Conservation (phyloP, 1,140 invertebrate species). For the Bombus soroeensis region DNA sequence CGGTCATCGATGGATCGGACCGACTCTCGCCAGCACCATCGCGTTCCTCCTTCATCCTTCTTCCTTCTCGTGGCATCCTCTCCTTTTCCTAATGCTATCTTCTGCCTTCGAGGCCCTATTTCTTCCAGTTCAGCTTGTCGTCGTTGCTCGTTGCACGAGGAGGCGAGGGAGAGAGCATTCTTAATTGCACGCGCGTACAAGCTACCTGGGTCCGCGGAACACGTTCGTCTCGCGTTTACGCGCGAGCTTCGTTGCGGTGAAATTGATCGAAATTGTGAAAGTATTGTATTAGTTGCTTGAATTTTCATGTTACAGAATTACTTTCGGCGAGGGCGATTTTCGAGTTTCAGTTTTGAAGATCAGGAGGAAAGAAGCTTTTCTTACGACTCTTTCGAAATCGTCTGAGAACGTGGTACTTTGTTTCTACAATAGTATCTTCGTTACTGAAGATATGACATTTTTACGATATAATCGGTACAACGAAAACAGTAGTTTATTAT, state of each 20-base stretch:
- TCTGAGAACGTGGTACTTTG: no score
- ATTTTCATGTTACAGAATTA: not conserved
- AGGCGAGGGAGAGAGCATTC: conserved; percentile 26
- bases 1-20: conserved; percentile 76
- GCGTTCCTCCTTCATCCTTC: not conserved
- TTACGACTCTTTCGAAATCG: no score
- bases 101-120: conserved; percentile 40
- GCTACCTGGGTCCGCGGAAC: conserved; percentile 46
- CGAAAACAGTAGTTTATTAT: no score
- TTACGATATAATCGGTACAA: no score
- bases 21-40: conserved; percentile 28
- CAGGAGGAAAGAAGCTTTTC: no score
- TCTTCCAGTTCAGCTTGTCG: conserved; percentile 17
- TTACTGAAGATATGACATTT: no score
- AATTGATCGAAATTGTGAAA: not conserved
- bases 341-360: no score
- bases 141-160: not conserved
- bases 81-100: conserved; percentile 49
- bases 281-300: no score
- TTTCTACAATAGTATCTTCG: no score
- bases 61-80: not conserved
- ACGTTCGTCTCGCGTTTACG: conserved; percentile 22
- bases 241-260: conserved; percentile 23
- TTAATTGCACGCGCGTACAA: conserved; percentile 64
- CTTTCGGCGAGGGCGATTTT: no score